phyloP scores from a whole-genome alignment of 2,797 vertebrate genomes.

The Cuniculus paca region DNA sequence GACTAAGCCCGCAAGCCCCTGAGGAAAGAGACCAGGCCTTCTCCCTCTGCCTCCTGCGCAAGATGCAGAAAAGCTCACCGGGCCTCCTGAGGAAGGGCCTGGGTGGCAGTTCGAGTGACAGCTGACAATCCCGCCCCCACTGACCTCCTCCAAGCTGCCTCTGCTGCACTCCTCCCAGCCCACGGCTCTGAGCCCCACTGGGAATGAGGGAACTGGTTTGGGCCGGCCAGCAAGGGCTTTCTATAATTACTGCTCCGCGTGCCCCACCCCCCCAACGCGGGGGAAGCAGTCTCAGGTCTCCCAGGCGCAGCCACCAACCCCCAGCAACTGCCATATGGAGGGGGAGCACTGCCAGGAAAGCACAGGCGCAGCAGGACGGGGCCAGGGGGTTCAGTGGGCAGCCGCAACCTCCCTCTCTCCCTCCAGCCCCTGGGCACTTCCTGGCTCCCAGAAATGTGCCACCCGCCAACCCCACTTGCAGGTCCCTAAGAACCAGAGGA shows the following conservation, averaged over 20 bases:
- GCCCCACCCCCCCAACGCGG: conserved; percentile 2
- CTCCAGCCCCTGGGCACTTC: not conserved
- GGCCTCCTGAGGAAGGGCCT: not conserved
- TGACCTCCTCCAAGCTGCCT: conserved; percentile 65
- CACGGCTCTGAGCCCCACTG: not conserved
- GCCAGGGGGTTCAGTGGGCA: not conserved
- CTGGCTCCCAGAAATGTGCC: not conserved
- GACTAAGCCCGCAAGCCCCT: not conserved
- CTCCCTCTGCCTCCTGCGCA: not conserved
- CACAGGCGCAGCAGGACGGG: not conserved
- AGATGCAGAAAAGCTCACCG: not conserved
- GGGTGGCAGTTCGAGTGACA: not conserved
- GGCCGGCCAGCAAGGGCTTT: conserved; percentile 61
- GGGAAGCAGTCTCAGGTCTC: conserved; percentile 79
- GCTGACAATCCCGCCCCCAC: conserved; percentile 50
- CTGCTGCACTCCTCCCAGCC: conserved; percentile 41
- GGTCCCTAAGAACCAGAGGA: not conserved
- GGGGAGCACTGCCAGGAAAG: conserved; percentile 42
- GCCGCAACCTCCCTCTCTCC: not conserved
- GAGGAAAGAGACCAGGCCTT: not conserved
- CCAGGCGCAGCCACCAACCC: conserved; percentile 62
- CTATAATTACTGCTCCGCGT: conserved; percentile 74
- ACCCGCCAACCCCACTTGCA: not conserved
- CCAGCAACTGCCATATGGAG: conserved; percentile 65
- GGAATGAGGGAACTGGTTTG: conserved; percentile 67